Conservation (phyloP, 2,797 vertebrate genomes). For the Eremophila alpestris region DNA sequence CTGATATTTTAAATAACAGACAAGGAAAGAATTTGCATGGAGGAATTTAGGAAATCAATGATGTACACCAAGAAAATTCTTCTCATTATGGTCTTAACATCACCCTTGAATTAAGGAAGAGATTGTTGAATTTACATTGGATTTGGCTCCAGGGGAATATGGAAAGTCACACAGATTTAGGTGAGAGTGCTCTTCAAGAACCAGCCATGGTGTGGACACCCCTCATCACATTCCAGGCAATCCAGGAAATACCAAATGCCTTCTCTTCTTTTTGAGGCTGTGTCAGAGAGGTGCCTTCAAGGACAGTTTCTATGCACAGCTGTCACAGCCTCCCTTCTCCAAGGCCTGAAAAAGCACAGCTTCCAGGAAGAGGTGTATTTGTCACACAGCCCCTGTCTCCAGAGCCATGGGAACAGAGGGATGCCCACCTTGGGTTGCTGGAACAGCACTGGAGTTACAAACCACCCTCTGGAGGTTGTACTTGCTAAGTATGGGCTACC, state of each 20-base stretch:
- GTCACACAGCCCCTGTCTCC: background rate
- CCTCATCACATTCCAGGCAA: background rate
- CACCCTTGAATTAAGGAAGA: background rate
- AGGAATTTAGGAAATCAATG: background rate
- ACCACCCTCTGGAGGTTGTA: background rate
- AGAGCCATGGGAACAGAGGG: background rate
- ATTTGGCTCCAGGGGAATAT: background rate
- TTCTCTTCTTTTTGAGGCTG: background rate
- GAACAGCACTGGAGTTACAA: background rate
- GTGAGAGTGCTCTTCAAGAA: background rate
- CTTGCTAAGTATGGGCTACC: background rate
- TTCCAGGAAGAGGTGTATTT: background rate
- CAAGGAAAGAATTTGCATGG: background rate
- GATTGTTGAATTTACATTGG: background rate
- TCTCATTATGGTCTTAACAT: background rate
- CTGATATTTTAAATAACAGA: background rate
- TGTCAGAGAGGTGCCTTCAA: background rate
- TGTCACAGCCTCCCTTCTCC: background rate
- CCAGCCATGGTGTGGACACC: background rate
- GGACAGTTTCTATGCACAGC: fast-evolving
- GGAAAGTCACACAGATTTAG: background rate
- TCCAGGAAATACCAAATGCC: background rate
- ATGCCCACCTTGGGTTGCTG: background rate
- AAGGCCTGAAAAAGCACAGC: background rate
- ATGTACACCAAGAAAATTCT: background rate